phyloP scores from a whole-genome alignment of 2,797 vertebrate species.

The Falco berigora region DNA sequence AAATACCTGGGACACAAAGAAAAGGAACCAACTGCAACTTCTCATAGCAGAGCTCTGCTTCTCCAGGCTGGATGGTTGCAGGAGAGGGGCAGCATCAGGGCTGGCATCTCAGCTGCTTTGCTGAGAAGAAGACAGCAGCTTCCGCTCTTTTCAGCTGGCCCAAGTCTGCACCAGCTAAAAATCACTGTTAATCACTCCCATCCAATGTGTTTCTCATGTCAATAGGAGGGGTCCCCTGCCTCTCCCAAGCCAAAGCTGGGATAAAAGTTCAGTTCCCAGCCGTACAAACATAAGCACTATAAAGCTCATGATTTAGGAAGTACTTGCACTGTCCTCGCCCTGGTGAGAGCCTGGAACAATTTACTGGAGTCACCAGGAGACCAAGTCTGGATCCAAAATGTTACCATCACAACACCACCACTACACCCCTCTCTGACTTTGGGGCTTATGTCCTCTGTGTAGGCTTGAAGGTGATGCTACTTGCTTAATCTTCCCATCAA shows the following conservation, averaged over 20 bases:
- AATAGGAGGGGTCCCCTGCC: background rate
- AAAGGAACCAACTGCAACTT: background rate
- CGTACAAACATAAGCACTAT: background rate
- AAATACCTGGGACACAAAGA: background rate
- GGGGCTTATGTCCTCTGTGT: background rate
- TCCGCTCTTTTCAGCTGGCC: background rate
- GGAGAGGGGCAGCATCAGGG: background rate
- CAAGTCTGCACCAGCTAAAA: background rate
- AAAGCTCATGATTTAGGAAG: background rate
- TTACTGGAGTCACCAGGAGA: background rate
- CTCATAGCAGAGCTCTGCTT: background rate
- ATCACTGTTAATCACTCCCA: background rate
- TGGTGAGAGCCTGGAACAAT: background rate
- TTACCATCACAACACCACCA: accelerated
- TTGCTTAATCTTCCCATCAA: background rate
- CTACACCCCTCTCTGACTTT: background rate
- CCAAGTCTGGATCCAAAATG: background rate
- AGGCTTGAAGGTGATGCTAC: background rate
- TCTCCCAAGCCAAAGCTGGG: background rate
- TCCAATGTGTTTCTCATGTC: background rate
- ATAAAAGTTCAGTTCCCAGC: background rate
- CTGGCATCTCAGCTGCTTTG: background rate
- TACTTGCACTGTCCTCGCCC: background rate
- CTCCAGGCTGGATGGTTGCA: background rate
- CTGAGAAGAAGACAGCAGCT: background rate